These are phyloP conservation scores for Tinamus guttatus DNA, from an alignment of 2,113 vertebrate genomes.

Conservation along the genomic window DNA sequence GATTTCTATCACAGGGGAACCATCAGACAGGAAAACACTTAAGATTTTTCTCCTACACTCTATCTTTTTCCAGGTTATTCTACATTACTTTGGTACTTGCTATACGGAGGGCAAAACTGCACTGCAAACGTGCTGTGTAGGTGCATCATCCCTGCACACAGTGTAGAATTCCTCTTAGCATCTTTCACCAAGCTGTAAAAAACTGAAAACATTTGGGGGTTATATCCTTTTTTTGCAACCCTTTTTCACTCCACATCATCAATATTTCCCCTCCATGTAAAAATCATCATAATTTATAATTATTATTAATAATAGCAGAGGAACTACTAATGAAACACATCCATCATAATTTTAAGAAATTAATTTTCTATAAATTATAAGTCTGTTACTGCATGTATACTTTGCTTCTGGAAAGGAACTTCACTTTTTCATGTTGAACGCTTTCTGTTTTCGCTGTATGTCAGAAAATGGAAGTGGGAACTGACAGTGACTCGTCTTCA, in stretches of 20 bases:
- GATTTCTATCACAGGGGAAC: neutral
- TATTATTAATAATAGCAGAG: neutral
- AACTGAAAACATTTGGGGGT: neutral
- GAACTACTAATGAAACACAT: neutral
- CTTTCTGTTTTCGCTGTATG: neutral
- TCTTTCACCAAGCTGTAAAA: neutral
- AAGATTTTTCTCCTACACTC: neutral
- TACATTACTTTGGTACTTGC: neutral
- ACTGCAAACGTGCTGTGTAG: neutral
- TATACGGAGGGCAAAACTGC: neutral
- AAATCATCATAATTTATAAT: neutral
- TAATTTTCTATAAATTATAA: neutral
- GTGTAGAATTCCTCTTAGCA: neutral
- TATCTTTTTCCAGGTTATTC: neutral
- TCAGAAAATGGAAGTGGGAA: neutral
- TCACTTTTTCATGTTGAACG: neutral
- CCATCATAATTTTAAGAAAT: neutral
- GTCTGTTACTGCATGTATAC: neutral
- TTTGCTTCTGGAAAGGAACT: neutral
- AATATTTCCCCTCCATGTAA: neutral
- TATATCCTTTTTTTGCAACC: neutral
- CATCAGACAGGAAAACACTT: neutral
- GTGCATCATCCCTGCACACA: neutral
- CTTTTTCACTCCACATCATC: conserved; percentile 14
- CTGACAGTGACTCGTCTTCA: neutral